Evolutionary conservation across 2,797 vertebrate genomes (phyloP).

Genomic region (Synaphobranchus kaupii): DNA sequence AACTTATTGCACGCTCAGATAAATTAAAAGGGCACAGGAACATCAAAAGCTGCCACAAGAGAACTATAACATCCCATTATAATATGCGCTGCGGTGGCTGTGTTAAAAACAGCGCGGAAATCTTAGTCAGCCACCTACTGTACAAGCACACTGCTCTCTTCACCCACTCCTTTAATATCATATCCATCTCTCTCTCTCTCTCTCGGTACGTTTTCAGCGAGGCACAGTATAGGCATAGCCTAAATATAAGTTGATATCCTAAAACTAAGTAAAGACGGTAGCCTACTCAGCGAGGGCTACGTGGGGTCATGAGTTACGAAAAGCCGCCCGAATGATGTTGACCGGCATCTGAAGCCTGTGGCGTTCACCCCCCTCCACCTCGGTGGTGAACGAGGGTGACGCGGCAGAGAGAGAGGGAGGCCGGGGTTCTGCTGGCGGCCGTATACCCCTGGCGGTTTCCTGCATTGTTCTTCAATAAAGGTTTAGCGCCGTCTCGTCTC

Average conservation of each 20-base stretch:
- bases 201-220: background rate
- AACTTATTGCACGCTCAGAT: background rate
- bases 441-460: conserved; percentile 6
- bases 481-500: background rate
- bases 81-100: background rate
- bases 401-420: background rate
- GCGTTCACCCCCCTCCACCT: too few species aligned
- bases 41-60: background rate
- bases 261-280: too few species aligned
- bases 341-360: too few species aligned
- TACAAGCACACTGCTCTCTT: background rate
- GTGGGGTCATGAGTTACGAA: too few species aligned
- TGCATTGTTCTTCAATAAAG: conserved; percentile 23
- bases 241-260: too few species aligned
- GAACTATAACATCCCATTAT: background rate
- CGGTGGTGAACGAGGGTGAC: too few species aligned
- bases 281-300: too few species aligned
- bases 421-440: background rate
- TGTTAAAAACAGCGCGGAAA: background rate
- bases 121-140: conserved; percentile 9
- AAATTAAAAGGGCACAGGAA: background rate
- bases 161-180: background rate
- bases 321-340: too few species aligned
- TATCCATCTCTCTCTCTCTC: background rate
- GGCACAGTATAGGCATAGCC: too few species aligned